phyloP scores from a whole-genome alignment of 2,888 invertebrate genomes.

The Callosobruchus maculatus region DNA sequence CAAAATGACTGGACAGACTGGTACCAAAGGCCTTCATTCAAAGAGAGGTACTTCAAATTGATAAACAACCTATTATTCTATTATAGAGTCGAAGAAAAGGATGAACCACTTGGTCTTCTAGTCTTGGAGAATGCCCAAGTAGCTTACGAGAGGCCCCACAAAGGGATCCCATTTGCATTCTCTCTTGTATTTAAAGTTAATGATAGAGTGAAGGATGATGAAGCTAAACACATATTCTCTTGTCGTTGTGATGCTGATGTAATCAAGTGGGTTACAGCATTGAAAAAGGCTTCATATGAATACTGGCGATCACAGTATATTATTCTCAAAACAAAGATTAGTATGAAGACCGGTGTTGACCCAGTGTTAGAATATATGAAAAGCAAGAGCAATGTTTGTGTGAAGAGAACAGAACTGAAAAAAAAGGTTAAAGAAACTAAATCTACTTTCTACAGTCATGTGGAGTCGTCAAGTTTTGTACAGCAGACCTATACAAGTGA shows the following conservation, averaged over 20 bases:
- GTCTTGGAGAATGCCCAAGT: conserved; percentile 69
- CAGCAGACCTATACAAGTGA: not conserved
- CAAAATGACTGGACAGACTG: conserved; percentile 53
- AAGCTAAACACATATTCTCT: conserved; percentile 63
- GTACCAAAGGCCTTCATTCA: conserved; percentile 53
- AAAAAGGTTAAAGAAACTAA: conserved; percentile 35
- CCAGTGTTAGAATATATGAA: conserved; percentile 42
- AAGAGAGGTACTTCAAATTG: conserved; percentile 75
- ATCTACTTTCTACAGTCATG: conserved; percentile 42
- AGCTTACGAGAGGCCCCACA: conserved; percentile 64
- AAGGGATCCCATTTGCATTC: conserved; percentile 69
- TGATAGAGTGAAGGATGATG: conserved; percentile 54
- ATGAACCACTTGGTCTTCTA: conserved; percentile 67
- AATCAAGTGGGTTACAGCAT: conserved; percentile 65
- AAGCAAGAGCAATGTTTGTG: conserved; percentile 27
- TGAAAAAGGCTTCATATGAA: conserved; percentile 69
- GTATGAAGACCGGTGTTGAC: conserved; percentile 64
- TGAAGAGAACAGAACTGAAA: conserved; percentile 28
- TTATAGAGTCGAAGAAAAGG: conserved; percentile 63
- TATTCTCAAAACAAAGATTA: conserved; percentile 64
- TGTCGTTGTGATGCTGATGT: conserved; percentile 69
- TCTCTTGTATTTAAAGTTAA: conserved; percentile 62
- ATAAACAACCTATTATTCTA: conserved; percentile 73
- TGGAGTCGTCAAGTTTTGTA: conserved; percentile 21
- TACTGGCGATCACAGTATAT: conserved; percentile 63